Evolutionary conservation across 2,888 invertebrate genomes (phyloP).

Genomic region (Creontiades dilutus): DNA sequence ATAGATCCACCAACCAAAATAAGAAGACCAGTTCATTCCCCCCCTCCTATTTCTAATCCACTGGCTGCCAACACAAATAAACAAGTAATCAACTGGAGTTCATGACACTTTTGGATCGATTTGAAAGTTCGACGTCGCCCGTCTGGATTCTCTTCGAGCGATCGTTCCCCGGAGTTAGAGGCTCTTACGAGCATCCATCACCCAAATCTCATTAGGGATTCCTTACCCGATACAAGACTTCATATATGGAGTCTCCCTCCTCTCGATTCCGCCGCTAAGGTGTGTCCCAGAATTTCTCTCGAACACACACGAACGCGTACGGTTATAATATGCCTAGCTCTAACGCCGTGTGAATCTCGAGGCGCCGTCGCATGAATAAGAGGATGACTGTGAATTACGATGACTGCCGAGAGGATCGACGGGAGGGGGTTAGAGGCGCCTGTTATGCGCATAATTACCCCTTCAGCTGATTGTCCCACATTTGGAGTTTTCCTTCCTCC

Average conservation of each 20-base stretch:
- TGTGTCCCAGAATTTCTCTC: constrained; percentile 23
- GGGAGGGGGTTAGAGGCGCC: constrained; percentile 5
- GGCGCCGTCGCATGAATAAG: constrained; percentile 50
- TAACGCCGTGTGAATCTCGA: background rate
- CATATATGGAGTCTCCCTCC: background rate
- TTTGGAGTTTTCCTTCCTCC: background rate
- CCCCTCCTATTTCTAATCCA: too few relatives aligned
- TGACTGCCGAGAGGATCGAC: background rate
- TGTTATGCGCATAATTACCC: constrained; percentile 48
- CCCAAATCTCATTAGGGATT: constrained; percentile 23
- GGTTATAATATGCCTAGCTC: background rate
- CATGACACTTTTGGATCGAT: too few relatives aligned
- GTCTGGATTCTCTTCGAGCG: background rate
- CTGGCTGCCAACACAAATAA: too few relatives aligned
- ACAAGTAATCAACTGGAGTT: too few relatives aligned
- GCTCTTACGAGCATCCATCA: background rate
- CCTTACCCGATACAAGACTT: background rate
- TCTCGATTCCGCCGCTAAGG: background rate
- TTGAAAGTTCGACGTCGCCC: too few relatives aligned
- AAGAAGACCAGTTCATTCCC: too few relatives aligned
- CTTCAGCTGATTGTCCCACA: constrained; percentile 40
- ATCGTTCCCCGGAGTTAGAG: background rate
- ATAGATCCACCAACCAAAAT: too few relatives aligned
- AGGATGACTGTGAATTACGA: constrained; percentile 11
- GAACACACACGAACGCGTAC: background rate